Evolutionary conservation across 2,113 vertebrate species (phyloP), one percentile per base, ranked within the genome.

Genomic region (Myiozetetes cayanensis): DNA sequence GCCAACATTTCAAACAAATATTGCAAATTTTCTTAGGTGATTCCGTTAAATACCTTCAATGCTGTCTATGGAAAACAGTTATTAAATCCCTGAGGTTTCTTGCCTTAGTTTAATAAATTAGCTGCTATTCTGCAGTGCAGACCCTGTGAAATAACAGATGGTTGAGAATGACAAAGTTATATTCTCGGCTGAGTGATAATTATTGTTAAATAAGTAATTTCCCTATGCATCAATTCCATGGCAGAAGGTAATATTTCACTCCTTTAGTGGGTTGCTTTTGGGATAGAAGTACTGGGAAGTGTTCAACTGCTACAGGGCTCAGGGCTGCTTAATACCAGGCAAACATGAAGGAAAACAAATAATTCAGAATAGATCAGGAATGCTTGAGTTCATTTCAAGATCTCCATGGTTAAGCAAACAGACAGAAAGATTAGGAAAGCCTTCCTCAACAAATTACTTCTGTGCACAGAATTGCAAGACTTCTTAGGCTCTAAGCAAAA

Each of bases 121-220:
- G 23, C 10, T 89, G 80, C 14, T 74, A 9, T 81, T 95, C 50
- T 77, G 43, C 3, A 71, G 65, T 11, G 27, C 68, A 58, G 41
- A 39, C 9, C 25, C 55, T 53, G 9, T 44, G 73, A 92, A 91
- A 84, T 63, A 89, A 79, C 71, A 86, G 75, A 76, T 76, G 44
- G 31, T 37, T 70, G 72, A 92, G 67, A 92, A 83, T 1, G 8
- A 73, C 9, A 44, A 77, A 90, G 31, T 49, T 27, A 68, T 90
- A 66, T 41, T 74, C 72, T 49, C 74, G 71, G n/a, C 50, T 53
- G 47, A 71, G 70, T 25, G 35, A 72, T 90, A 96, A 90, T 89
- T 87, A 72, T 72, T 63, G 33, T 68, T 72, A 90, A 86, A 65
- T 75, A 87, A 93, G 28, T 56, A 25, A 91, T 87, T 94, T 95